Evolutionary conservation across 1,140 invertebrate genomes (phyloP).

Genomic region (Drosophila bifasciata): DNA sequence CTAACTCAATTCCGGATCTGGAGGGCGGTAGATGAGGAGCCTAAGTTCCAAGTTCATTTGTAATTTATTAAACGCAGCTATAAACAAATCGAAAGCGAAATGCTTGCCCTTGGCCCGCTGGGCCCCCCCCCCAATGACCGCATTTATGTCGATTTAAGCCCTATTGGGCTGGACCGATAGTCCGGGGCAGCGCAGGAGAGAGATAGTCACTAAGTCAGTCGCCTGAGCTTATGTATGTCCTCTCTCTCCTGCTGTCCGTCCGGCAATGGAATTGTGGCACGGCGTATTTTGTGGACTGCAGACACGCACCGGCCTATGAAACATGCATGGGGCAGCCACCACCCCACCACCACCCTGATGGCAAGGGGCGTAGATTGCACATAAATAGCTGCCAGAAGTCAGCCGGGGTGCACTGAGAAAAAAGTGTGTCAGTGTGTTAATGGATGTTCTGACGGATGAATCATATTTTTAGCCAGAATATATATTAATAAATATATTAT

Average conservation of each 20-base stretch:
- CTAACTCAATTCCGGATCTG: conserved; percentile 4
- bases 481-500: too few species aligned
- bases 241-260: conserved; percentile 9
- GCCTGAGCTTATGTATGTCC: conserved; percentile 21
- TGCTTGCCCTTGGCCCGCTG: conserved; percentile 35
- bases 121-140: conserved; percentile 51
- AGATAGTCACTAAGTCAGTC: conserved; percentile 69
- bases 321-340: conserved; percentile 33
- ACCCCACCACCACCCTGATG: too few species aligned
- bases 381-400: conserved; percentile 72
- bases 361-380: conserved; percentile 42
- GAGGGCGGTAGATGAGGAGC: conserved; percentile 1
- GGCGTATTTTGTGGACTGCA: conserved; percentile 72
- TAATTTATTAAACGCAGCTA: conserved; percentile 74
- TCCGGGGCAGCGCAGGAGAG: conserved; percentile 7
- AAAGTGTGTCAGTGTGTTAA: too few species aligned
- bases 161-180: conserved; percentile 40
- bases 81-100: conserved; percentile 78
- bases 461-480: too few species aligned
- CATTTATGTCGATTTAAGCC: conserved; percentile 74
- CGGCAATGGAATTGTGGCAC: conserved; percentile 71
- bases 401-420: conserved; percentile 33
- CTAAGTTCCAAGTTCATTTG: conserved; percentile 62
- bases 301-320: conserved; percentile 65
- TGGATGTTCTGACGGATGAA: too few species aligned